phyloP scores from a whole-genome alignment of 2,888 invertebrate genomes.

The Celastrina argiolus region DNA sequence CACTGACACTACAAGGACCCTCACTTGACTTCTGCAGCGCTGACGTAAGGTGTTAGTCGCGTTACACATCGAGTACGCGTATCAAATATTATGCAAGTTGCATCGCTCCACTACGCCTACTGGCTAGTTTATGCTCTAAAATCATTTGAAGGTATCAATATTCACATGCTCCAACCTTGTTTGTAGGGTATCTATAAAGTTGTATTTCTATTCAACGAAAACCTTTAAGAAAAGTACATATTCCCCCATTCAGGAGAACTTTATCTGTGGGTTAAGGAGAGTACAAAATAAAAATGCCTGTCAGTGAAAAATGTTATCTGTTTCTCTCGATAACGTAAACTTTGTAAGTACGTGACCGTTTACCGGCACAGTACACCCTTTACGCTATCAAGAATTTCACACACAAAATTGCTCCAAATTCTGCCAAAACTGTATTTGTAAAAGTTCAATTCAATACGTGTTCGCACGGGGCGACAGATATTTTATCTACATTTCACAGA shows the following conservation, averaged over 20 bases:
- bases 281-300: not conserved
- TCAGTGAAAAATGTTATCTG: not conserved
- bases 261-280: not conserved
- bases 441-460: slow-evolving; percentile 12
- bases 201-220: not conserved
- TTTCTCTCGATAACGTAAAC: not conserved
- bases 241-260: not conserved
- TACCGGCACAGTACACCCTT: slow-evolving; percentile 11
- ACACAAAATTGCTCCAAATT: slow-evolving; percentile 14
- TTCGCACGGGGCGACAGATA: slow-evolving; percentile 3
- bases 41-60: slow-evolving; percentile 6
- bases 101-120: not conserved
- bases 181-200: not conserved
- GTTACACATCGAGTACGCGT: not conserved
- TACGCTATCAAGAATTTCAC: slow-evolving; percentile 6
- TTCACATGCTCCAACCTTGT: not conserved
- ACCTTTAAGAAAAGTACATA: not conserved
- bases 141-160: too few species aligned
- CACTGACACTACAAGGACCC: slow-evolving; percentile 14
- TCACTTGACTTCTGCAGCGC: slow-evolving; percentile 14
- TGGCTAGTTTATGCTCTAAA: not conserved
- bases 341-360: not conserved
- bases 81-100: slow-evolving; percentile 14
- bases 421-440: slow-evolving; percentile 16
- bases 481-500: slow-evolving; percentile 4